phyloP scores from a whole-genome alignment of 2,797 vertebrate genomes.

The Catharus ustulatus region DNA sequence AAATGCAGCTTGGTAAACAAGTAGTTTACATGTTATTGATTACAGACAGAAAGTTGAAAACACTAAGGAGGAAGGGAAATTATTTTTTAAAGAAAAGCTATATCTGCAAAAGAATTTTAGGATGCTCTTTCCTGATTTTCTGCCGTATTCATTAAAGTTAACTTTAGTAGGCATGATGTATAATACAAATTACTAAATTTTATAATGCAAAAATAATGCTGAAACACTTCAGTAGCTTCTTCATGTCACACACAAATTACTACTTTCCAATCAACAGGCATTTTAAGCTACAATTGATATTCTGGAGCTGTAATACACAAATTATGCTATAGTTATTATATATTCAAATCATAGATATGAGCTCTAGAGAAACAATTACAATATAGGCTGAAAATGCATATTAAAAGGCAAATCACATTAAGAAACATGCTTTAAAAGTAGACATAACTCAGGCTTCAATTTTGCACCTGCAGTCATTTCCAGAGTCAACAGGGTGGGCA shows the following conservation, averaged over 20 bases:
- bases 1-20: neutral
- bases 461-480: conserved; percentile 43
- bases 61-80: neutral
- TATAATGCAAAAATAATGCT: neutral
- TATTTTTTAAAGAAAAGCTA: neutral
- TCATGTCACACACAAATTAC: neutral
- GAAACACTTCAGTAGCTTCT: neutral
- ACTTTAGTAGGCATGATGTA: neutral
- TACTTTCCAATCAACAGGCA: conserved; percentile 4
- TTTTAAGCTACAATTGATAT: conserved; percentile 39
- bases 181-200: neutral
- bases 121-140: neutral
- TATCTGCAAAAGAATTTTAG: neutral
- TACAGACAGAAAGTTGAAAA: neutral
- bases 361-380: conserved; percentile 2
- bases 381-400: conserved; percentile 21
- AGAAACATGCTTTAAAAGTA: conserved; percentile 21
- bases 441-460: neutral
- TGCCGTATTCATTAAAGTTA: neutral
- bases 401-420: conserved; percentile 23
- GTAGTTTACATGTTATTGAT: neutral
- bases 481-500: neutral
- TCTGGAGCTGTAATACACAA: neutral
- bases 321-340: conserved; percentile 3
- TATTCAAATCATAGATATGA: conserved; percentile 39